Evolutionary conservation across 2,888 invertebrate genomes (phyloP).

Genomic region (Aleiodes alternator): DNA sequence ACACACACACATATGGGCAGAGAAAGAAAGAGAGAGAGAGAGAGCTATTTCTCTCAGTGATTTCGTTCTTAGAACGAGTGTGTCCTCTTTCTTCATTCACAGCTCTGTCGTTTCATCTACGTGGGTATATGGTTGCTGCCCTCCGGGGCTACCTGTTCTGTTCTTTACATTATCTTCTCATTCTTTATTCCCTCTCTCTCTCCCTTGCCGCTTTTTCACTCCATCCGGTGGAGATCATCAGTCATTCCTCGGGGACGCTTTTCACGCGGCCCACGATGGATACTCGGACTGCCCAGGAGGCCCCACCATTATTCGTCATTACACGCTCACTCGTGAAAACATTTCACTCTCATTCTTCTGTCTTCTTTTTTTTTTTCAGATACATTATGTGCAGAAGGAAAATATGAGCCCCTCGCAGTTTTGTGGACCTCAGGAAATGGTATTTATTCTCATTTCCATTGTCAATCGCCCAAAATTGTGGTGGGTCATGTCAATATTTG

Average conservation of each 20-base stretch:
- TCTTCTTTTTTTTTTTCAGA: conserved; percentile 45
- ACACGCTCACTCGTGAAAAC: conserved; percentile 72
- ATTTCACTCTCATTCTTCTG: conserved; percentile 45
- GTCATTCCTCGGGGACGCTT: conserved; percentile 66
- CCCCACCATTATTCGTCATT: conserved; percentile 72
- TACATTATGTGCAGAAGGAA: conserved; percentile 38
- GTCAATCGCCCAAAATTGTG: conserved; percentile 54
- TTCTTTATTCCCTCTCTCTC: conserved; percentile 41
- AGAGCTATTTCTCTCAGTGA: neutral
- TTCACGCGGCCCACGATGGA: conserved; percentile 58
- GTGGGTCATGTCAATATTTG: conserved; percentile 67
- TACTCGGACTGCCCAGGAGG: conserved; percentile 60
- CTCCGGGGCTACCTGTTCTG: conserved; percentile 66
- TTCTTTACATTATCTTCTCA: conserved; percentile 44
- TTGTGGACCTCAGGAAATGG: neutral
- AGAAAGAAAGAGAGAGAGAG: neutral
- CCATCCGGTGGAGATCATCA: conserved; percentile 62
- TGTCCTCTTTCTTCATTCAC: conserved; percentile 36
- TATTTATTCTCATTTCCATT: conserved; percentile 14
- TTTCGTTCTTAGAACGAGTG: conserved; percentile 31
- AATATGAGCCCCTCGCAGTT: conserved; percentile 44
- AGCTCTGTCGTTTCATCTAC: neutral
- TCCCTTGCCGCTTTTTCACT: neutral
- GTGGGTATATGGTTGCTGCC: conserved; percentile 29
- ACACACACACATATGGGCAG: conserved; percentile 20